A percentile compares a stretch with the other conserved stretches of the same genome.
Conservation (phyloP, 2,113 vertebrate species). For the Columba janthina region DNA sequence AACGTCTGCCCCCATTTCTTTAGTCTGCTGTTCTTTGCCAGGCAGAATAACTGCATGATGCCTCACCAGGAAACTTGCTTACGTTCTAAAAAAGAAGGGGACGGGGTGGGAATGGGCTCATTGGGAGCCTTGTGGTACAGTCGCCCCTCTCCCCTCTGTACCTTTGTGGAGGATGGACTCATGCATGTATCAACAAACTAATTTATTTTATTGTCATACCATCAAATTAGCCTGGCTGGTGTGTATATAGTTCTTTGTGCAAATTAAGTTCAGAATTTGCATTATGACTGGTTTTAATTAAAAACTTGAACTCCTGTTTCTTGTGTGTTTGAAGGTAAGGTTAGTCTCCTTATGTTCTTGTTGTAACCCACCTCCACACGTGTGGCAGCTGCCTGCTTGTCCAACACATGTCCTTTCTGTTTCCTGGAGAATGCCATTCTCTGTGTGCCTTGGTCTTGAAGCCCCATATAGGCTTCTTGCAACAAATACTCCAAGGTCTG, state of each 20-base stretch:
- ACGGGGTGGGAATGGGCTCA: not conserved
- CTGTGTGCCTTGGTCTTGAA: not conserved
- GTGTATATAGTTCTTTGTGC: not conserved
- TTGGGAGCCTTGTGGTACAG: not conserved
- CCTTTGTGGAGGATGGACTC: not conserved
- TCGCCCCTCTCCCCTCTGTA: rapidly evolving
- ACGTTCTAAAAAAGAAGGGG: not conserved
- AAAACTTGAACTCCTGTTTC: not conserved
- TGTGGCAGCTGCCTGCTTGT: not conserved
- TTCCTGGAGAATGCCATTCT: not conserved
- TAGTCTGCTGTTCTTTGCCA: not conserved
- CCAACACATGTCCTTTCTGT: not conserved
- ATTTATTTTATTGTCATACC: not conserved
- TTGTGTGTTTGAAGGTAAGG: not conserved
- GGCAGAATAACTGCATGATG: not conserved
- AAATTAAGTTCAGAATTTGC: not conserved
- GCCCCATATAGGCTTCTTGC: not conserved
- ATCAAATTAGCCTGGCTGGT: not conserved
- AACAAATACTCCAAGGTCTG: not conserved
- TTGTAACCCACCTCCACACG: not conserved
- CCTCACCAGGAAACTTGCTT: not conserved
- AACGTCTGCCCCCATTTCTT: not conserved
- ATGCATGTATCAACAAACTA: not conserved
- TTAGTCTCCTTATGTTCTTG: not conserved
- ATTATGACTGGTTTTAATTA: not conserved